Conservation (phyloP, 2,888 invertebrate genomes). For the Pseudococcus longispinus region DNA sequence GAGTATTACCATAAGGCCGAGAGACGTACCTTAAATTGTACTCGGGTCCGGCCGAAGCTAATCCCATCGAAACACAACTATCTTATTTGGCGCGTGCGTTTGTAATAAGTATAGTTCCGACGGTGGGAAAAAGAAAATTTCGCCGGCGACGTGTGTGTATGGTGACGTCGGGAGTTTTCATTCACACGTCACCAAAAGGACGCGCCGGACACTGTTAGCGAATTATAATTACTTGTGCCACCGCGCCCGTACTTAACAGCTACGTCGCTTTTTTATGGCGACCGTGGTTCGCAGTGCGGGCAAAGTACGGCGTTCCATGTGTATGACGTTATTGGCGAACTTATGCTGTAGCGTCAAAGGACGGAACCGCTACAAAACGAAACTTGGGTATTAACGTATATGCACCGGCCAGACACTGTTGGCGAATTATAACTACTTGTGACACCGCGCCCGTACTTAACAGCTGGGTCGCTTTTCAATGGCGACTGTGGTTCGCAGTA, state of each 20-base stretch:
- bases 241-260: constrained; percentile 36
- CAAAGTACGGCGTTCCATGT: constrained; percentile 25
- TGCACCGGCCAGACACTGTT: background rate
- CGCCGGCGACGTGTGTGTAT: constrained; percentile 7
- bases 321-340: constrained; percentile 17
- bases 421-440: background rate
- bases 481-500: constrained; percentile 15
- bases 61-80: background rate
- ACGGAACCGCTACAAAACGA: background rate
- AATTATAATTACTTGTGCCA: background rate
- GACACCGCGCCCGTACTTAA: background rate
- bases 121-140: background rate
- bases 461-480: background rate
- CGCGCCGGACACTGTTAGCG: background rate
- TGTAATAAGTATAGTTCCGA: background rate
- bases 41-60: too few relatives aligned
- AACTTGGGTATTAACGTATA: background rate
- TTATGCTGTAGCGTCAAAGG: background rate
- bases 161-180: background rate
- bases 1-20: too few relatives aligned
- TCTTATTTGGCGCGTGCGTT: background rate
- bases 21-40: too few relatives aligned
- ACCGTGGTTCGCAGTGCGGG: constrained; percentile 35
- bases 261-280: background rate
- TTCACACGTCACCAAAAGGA: constrained; percentile 1